Percentiles rank a stretch among this genome's conserved stretches.
Conservation (phyloP, 2,113 vertebrate species). For the Engystomops pustulosus region DNA sequence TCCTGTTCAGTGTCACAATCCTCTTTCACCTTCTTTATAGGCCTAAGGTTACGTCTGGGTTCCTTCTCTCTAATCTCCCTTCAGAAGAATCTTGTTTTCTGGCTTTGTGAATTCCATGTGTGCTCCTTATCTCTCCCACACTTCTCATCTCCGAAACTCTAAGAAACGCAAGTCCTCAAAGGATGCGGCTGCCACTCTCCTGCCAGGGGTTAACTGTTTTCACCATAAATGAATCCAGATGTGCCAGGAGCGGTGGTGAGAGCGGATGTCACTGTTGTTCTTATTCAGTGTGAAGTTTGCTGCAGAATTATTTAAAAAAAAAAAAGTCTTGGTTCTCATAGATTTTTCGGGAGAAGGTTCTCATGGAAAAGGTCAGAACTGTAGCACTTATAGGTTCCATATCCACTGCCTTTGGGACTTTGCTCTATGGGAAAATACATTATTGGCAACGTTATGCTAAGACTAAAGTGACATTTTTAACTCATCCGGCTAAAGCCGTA, state of each 20-base stretch:
- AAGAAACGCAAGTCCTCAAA: slow-evolving; percentile 19
- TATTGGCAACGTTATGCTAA: not conserved
- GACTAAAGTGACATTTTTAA: not conserved
- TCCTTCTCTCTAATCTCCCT: slow-evolving; percentile 34
- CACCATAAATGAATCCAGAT: slow-evolving; percentile 73
- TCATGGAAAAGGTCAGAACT: slow-evolving; percentile 33
- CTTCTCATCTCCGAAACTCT: slow-evolving; percentile 17
- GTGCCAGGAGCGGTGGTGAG: slow-evolving; percentile 70
- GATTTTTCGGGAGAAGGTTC: slow-evolving; percentile 1
- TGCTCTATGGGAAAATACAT: slow-evolving; percentile 14
- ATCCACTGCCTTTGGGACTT: not conserved
- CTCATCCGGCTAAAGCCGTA: not conserved
- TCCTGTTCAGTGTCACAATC: slow-evolving; percentile 32
- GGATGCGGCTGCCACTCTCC: slow-evolving; percentile 14
- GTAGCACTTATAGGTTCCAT: slow-evolving; percentile 49
- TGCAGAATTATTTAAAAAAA: slow-evolving; percentile 32
- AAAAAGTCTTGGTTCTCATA: slow-evolving; percentile 59
- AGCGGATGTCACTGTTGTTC: slow-evolving; percentile 65
- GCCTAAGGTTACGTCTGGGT: slow-evolving; percentile 41
- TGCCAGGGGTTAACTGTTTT: slow-evolving; percentile 68
- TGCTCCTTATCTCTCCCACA: slow-evolving; percentile 46
- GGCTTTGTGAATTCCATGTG: slow-evolving; percentile 37
- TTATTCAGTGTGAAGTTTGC: slow-evolving; percentile 67
- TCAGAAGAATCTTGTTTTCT: not conserved
- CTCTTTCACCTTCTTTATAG: not conserved